Evolutionary conservation across 1,140 invertebrate species (phyloP).

Genomic region (Calycopis cecrops): DNA sequence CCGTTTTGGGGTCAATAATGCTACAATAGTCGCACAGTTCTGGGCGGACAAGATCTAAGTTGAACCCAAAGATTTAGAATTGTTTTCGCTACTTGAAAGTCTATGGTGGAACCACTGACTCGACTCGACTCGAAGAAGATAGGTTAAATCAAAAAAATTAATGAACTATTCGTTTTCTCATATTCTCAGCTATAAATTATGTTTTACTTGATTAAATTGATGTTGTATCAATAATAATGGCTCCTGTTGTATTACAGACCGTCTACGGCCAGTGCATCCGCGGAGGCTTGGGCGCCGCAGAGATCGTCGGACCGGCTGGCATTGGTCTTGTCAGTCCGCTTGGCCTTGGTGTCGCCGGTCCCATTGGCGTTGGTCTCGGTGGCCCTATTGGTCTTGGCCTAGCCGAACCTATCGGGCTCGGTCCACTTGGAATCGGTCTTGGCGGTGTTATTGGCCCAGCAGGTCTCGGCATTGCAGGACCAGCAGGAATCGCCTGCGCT

Average conservation of each 20-base stretch:
- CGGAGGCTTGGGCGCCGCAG: not conserved
- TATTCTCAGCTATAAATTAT: no score
- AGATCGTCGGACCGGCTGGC: not conserved
- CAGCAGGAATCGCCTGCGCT: not conserved
- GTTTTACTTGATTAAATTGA: no score
- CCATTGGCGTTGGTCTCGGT: not conserved
- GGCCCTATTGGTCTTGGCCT: not conserved
- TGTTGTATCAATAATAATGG: not conserved
- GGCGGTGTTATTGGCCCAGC: constrained; percentile 25
- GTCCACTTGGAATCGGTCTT: no score
- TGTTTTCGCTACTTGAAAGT: no score
- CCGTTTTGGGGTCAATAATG: no score
- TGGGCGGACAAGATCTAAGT: no score
- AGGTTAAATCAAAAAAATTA: no score
- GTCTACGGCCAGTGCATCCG: constrained; percentile 9
- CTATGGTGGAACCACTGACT: no score
- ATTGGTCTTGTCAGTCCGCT: not conserved
- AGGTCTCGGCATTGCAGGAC: constrained; percentile 8
- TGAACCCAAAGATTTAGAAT: no score
- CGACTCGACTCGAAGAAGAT: no score
- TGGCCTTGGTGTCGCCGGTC: not conserved
- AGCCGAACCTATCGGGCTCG: not conserved
- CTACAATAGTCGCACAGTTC: no score
- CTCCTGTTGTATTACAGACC: not conserved
- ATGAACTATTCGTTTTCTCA: no score